phyloP scores from a whole-genome alignment of 2,797 vertebrate genomes.

The Bradypus variegatus region DNA sequence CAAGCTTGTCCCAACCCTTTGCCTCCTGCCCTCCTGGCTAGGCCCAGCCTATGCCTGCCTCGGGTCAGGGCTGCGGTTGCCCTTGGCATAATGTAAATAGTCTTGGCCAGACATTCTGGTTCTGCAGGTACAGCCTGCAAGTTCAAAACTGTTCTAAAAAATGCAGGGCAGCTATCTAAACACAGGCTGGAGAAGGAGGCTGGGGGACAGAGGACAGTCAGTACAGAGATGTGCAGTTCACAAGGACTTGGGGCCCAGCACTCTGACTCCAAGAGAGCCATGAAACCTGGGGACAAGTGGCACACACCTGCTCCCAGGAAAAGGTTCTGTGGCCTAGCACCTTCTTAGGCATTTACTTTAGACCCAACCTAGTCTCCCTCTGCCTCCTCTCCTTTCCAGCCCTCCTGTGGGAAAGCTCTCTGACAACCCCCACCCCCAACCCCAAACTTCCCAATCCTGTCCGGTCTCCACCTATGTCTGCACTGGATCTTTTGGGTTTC shows the following conservation, averaged over 20 bases:
- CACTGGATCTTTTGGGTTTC: background rate
- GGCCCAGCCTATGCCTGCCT: background rate
- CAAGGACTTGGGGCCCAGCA: background rate
- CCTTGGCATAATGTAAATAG: conserved; percentile 29
- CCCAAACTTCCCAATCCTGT: background rate
- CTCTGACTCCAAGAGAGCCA: background rate
- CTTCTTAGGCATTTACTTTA: background rate
- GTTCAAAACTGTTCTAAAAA: conserved; percentile 51
- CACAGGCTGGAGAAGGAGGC: background rate
- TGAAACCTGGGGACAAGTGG: background rate
- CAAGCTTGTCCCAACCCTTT: background rate
- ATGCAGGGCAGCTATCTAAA: conserved; percentile 21
- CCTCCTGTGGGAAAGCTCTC: background rate
- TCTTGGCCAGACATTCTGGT: conserved; percentile 57
- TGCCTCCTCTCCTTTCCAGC: background rate
- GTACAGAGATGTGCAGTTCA: background rate
- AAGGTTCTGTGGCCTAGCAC: background rate
- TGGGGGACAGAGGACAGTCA: background rate
- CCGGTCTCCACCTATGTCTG: background rate
- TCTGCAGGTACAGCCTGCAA: conserved; percentile 16
- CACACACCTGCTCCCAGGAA: background rate
- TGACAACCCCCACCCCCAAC: background rate
- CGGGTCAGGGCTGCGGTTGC: background rate
- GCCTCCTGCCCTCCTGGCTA: background rate
- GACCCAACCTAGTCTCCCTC: background rate